Evolutionary conservation across 2,797 vertebrate genomes (phyloP).

Genomic region (Scomberomorus guttatus): DNA sequence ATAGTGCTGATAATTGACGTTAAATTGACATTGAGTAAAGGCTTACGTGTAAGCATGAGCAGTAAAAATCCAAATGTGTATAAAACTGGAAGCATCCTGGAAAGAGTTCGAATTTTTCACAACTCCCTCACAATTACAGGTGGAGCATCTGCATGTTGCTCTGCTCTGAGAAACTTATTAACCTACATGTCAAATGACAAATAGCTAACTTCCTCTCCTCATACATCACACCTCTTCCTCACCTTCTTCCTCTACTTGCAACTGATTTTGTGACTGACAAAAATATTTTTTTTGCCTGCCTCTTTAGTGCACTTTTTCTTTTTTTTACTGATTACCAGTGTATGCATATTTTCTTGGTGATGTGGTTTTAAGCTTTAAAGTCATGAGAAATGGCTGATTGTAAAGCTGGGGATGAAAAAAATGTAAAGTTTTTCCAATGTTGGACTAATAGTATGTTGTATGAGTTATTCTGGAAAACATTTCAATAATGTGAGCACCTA

Average conservation of each 20-base stretch:
- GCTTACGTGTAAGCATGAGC: background rate
- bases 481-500: no score
- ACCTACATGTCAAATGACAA: background rate
- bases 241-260: slow-evolving; percentile 24
- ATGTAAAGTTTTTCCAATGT: no score
- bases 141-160: background rate
- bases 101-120: background rate
- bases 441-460: no score
- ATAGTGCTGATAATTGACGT: no score
- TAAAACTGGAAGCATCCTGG: slow-evolving; percentile 28
- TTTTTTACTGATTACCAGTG: no score
- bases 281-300: background rate
- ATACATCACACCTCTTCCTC: background rate
- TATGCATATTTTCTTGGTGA: no score
- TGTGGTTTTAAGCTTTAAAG: no score
- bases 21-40: no score
- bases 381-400: no score
- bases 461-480: no score
- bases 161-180: background rate
- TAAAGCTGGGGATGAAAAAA: no score
- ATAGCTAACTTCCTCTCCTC: background rate
- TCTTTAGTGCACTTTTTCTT: no score
- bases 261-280: background rate
- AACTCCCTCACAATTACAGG: background rate
- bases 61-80: slow-evolving; percentile 21